Conservation (phyloP, 2,113 vertebrate species). For the Anser cygnoides region DNA sequence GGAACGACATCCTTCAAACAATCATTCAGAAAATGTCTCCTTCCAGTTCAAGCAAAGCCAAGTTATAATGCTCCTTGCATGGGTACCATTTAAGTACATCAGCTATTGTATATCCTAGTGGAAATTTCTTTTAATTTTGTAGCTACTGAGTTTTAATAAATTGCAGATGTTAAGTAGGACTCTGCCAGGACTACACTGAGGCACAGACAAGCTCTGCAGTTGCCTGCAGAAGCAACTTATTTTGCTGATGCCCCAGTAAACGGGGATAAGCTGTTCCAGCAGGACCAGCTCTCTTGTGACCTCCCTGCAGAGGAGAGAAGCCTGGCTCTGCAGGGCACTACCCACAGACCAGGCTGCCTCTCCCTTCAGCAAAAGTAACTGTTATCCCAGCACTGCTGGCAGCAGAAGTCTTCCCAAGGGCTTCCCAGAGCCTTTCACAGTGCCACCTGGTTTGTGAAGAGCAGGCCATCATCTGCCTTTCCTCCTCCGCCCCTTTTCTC, state of each 20-base stretch:
- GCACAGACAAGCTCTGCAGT: neutral
- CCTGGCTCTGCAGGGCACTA: fast-evolving
- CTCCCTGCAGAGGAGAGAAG: neutral
- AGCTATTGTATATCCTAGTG: neutral
- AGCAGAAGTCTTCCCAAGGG: neutral
- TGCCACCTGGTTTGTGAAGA: neutral
- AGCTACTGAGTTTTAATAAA: neutral
- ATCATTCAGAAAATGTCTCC: neutral
- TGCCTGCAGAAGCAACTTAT: neutral
- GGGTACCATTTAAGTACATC: neutral
- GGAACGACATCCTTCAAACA: fast-evolving
- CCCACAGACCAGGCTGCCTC: neutral
- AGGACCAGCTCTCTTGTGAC: neutral
- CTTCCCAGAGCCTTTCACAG: neutral
- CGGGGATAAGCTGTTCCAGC: neutral
- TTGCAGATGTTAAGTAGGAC: neutral
- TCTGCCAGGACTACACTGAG: fast-evolving
- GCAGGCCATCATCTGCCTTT: neutral
- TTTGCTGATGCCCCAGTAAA: neutral
- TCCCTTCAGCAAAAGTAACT: neutral
- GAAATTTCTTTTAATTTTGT: neutral
- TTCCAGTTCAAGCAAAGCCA: neutral
- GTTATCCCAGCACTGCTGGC: neutral
- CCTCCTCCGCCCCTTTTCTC: neutral
- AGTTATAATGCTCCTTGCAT: fast-evolving